Percentiles rank a stretch among this genome's conserved stretches.
Evolutionary conservation across 2,888 invertebrate species (phyloP).

Genomic region (Ganaspis brasiliensis): DNA sequence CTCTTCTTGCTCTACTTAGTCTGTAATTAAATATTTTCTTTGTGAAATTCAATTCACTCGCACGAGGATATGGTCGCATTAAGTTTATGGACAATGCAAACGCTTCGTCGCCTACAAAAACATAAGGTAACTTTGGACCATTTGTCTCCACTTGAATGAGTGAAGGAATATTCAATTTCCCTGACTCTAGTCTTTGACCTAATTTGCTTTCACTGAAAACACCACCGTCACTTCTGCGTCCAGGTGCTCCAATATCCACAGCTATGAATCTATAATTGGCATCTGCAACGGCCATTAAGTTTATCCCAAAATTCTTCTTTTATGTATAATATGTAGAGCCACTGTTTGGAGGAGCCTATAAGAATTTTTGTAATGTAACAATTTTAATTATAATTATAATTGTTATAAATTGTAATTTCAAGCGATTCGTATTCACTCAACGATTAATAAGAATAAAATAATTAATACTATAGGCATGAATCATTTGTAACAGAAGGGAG

Average conservation of each 20-base stretch:
- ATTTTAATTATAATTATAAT: too few relatives aligned
- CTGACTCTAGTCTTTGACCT: conserved; percentile 13
- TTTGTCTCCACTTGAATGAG: conserved; percentile 36
- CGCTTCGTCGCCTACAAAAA: conserved; percentile 58
- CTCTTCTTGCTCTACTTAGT: conserved; percentile 53
- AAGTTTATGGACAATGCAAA: conserved; percentile 53
- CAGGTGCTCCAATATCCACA: conserved; percentile 58
- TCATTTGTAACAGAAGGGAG: too few relatives aligned
- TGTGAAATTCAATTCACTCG: conserved; percentile 27
- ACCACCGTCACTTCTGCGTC: conserved; percentile 57
- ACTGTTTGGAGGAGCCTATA: conserved; percentile 5
- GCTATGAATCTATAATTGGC: conserved; percentile 57
- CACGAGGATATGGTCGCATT: conserved; percentile 57
- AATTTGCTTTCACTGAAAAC: conserved; percentile 55
- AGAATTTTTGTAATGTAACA: neutral
- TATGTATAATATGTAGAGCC: neutral
- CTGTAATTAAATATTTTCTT: conserved; percentile 57
- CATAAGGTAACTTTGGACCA: conserved; percentile 51
- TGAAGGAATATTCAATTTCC: conserved; percentile 46
- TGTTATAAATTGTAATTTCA: too few relatives aligned
- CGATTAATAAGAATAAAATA: too few relatives aligned
- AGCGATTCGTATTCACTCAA: too few relatives aligned
- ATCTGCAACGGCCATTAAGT: conserved; percentile 58
- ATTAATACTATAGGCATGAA: too few relatives aligned
- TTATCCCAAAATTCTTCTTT: conserved; percentile 47